phyloP scores from a whole-genome alignment of 1,140 invertebrate genomes.

The Aphelinus atriplicis region DNA sequence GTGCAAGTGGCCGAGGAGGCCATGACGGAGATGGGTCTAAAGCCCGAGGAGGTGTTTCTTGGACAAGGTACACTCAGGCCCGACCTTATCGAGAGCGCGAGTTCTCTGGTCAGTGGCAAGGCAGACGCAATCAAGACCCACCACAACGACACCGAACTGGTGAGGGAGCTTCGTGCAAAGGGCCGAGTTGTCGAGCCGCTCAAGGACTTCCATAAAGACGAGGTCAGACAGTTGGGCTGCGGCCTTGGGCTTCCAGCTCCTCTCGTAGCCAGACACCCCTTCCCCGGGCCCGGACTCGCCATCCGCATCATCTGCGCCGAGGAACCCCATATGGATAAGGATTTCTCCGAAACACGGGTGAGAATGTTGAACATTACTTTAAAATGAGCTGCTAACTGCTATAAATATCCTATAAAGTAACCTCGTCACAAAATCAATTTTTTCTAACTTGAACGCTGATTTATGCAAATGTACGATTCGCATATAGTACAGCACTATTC shows the following conservation, averaged over 20 bases:
- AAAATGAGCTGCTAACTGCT: background rate
- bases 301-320: slow-evolving; percentile 96
- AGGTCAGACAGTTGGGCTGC: slow-evolving; percentile 86
- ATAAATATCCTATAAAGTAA: background rate
- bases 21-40: slow-evolving; percentile 82
- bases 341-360: slow-evolving; percentile 94
- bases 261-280: slow-evolving; percentile 95
- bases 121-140: slow-evolving; percentile 99
- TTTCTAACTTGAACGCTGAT: background rate
- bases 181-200: slow-evolving; percentile 97
- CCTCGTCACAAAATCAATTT: background rate
- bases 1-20: slow-evolving; percentile 89
- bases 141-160: slow-evolving; percentile 97
- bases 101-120: slow-evolving; percentile 81
- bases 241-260: slow-evolving; percentile 89
- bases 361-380: slow-evolving; percentile 38
- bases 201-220: slow-evolving; percentile 99
- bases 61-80: slow-evolving; percentile 94
- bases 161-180: slow-evolving; percentile 85
- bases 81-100: slow-evolving; percentile 98
- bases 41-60: slow-evolving; percentile 85
- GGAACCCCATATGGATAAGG: slow-evolving; percentile 94
- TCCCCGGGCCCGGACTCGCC: slow-evolving; percentile 94
- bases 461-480: background rate
- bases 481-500: no score